Conservation (phyloP, 1,140 invertebrate species). For the Bombus consobrinus region DNA sequence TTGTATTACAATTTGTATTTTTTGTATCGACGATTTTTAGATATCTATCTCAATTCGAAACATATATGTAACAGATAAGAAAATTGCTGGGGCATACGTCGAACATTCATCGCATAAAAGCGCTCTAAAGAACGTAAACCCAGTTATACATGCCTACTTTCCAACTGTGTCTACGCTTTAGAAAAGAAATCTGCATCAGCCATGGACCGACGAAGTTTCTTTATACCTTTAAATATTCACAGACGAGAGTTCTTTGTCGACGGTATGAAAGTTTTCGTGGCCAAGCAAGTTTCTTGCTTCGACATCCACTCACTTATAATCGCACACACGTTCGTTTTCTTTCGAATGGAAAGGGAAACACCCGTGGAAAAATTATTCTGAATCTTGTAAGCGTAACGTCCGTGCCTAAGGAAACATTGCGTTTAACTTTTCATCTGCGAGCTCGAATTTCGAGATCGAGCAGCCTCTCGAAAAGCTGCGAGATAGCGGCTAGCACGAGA, state of each 20-base stretch:
- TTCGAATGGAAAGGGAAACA: neutral
- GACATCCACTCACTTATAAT: neutral
- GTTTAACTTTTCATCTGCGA: conserved; percentile 28
- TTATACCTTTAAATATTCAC: conserved; percentile 27
- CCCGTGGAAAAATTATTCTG: neutral
- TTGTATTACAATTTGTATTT: neutral
- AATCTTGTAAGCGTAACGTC: conserved; percentile 5
- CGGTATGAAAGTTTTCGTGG: conserved; percentile 22
- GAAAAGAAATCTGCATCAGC: neutral
- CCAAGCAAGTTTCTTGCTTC: conserved; percentile 6
- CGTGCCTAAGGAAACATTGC: neutral
- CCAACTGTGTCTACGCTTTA: neutral
- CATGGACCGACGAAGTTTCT: conserved; percentile 13
- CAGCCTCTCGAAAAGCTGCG: neutral
- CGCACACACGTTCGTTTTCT: neutral
- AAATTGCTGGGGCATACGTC: neutral
- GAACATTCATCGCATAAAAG: neutral
- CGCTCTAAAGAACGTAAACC: neutral
- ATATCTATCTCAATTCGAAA: neutral
- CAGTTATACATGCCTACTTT: neutral
- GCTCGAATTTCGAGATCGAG: neutral
- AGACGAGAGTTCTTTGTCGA: neutral
- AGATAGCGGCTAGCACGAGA: conserved; percentile 11
- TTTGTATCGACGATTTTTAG: neutral
- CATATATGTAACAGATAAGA: too few species aligned